Conservation (phyloP, 2,888 invertebrate genomes). For the Leucophenga maculata region DNA sequence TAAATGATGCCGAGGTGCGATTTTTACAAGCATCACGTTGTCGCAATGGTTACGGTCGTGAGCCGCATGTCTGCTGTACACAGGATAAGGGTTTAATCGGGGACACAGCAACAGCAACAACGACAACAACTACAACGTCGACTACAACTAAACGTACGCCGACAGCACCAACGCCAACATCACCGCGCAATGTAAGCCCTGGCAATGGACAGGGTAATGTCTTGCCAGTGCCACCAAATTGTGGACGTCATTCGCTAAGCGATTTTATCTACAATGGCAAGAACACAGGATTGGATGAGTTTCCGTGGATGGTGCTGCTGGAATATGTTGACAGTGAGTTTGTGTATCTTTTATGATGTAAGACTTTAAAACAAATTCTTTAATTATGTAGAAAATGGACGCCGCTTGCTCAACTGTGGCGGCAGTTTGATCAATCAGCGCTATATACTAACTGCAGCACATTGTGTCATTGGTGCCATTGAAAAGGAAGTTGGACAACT, state of each 20-base stretch:
- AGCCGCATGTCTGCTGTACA: constrained; percentile 68
- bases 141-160: not conserved
- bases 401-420: constrained; percentile 75
- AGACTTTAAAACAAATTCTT: too few relatives aligned
- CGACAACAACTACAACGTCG: constrained; percentile 16
- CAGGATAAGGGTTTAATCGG: constrained; percentile 49
- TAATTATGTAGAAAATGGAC: constrained; percentile 48
- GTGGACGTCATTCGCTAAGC: constrained; percentile 64
- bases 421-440: constrained; percentile 80
- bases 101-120: constrained; percentile 20
- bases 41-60: constrained; percentile 53
- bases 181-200: constrained; percentile 6
- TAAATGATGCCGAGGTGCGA: constrained; percentile 44
- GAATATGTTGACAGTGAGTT: constrained; percentile 78
- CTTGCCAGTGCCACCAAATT: constrained; percentile 62
- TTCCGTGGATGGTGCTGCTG: constrained; percentile 81
- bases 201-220: constrained; percentile 51
- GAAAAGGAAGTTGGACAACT: constrained; percentile 73
- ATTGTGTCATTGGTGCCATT: constrained; percentile 76
- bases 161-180: not conserved
- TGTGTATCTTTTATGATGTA: not conserved
- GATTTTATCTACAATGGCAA: constrained; percentile 78
- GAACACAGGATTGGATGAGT: constrained; percentile 77
- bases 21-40: constrained; percentile 67
- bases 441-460: constrained; percentile 77